phyloP scores from a whole-genome alignment of 2,888 invertebrate species.

The Phlogophora meticulosa region DNA sequence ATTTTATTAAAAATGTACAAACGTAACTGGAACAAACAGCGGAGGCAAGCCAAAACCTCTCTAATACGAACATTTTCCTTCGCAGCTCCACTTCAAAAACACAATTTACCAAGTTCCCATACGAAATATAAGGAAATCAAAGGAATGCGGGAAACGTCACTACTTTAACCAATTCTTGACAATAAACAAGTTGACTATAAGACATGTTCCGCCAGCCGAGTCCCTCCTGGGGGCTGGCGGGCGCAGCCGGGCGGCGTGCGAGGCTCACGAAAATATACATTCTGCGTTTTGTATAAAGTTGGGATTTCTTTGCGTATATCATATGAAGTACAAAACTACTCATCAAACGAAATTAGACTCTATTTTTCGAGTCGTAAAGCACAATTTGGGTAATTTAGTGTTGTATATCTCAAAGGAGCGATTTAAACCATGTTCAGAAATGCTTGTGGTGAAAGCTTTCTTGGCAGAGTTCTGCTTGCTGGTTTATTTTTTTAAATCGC shows the following conservation, averaged over 20 bases:
- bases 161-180: constrained; percentile 78
- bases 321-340: constrained; percentile 57
- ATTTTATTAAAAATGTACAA: constrained; percentile 50
- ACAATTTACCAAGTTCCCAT: constrained; percentile 65
- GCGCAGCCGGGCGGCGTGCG: constrained; percentile 58
- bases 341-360: constrained; percentile 51
- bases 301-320: constrained; percentile 65
- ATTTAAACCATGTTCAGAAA: constrained; percentile 86
- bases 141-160: constrained; percentile 70
- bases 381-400: constrained; percentile 62
- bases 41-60: constrained; percentile 20
- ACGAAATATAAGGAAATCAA: constrained; percentile 70
- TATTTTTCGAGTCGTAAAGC: constrained; percentile 59
- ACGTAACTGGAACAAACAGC: constrained; percentile 39
- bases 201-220: constrained; percentile 75
- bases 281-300: constrained; percentile 65
- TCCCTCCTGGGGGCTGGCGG: constrained; percentile 77
- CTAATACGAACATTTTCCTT: constrained; percentile 54
- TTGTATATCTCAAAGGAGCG: constrained; percentile 80
- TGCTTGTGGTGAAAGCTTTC: constrained; percentile 87
- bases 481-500: constrained; percentile 86
- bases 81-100: constrained; percentile 55
- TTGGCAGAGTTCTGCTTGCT: constrained; percentile 84
- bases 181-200: constrained; percentile 80
- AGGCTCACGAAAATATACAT: constrained; percentile 61